Evolutionary conservation across 2,888 invertebrate genomes (phyloP), one percentile per base, ranked within the genome.

Genomic region (Epirrhoe tristata): DNA sequence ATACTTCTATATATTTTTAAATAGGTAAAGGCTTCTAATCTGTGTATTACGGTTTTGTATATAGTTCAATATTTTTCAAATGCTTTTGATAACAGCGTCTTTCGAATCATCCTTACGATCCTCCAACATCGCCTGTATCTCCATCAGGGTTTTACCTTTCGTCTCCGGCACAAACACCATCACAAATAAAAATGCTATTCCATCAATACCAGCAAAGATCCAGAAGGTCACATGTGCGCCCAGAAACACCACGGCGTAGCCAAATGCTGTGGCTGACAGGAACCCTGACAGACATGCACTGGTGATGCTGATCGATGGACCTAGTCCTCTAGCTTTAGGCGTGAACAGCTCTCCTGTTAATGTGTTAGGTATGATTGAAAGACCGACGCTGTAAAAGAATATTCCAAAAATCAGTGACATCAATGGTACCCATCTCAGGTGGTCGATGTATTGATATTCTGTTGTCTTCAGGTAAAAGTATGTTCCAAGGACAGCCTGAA

Each of bases 361-460:
- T 2, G 48, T 48, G 48, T 48, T 48, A 1, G 48, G 48, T 48
- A 48, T 48, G 16, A 48, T 48, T 6, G 48, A 16, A 1, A 48
- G 48, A 4, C 48, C 48, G 1, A 48, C 16, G 48, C 48, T 48
- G 48, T 48, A 48, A 5, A 16, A 6, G 48, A 48, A 48, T 16
- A 48, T 16, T 16, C 14, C 16, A 16, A 48, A 5, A 14, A 48
- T 14, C 14, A 58, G 31, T 48, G 48, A 58, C 6, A 77, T 56
- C 0, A 85, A 71, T 0, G 84, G 83, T 0, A 84, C 61, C 84
- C 85, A 83, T 1, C 83, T 78, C 10, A 83, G 71, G 1, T 69
- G 69, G 0, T 65, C 63, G 3, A 77, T 58, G 1, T 75, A 59
- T 0, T 74, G 62, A 50, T 73, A 75, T 32, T 79, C 53, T 14